Evolutionary conservation across 2,888 invertebrate species (phyloP), one percentile per base, ranked within the genome.

Genomic region (Cataglyphis altisquamis): DNA sequence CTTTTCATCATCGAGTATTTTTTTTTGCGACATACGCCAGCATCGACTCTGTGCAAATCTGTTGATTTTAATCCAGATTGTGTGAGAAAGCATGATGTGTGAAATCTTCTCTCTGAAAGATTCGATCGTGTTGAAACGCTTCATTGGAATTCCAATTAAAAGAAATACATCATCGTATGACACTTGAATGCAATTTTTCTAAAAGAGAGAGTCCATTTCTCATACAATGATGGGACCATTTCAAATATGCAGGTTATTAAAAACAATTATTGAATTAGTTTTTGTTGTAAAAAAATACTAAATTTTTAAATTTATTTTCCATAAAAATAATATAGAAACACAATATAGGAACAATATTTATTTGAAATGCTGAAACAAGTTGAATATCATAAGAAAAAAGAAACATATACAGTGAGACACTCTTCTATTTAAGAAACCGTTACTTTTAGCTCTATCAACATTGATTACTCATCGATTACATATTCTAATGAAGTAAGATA

Each of bases 31-130:
- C 39, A 9, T 15, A 41, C 8, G 8, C n/a, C 3, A 4, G 39
- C 12, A 18, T 3, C 3, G 3, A 1, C 6, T 21, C 39, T 6
- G 8, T 12, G 21, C 10, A 8, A 57, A 29, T 39, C 6, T 6
- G 15, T 29, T 39, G 2, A 67, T 55, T 77, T 15, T 29, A 32
- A 32, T 29, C 10, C 12, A 52, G 32, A 32, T 18, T 6, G 15
- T 39, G 5, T 18, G 39, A 67, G 57, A 78, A 66, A 78, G 15
- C 55, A 9, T 0, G 45, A 10, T 18, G 21, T n/a, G 67, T 29
- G 57, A 55, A 45, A 70, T 72, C 45, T 70, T 70, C 32, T 60
- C 60, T 45, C 36, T 60, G 70, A 70, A 62, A 72, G 18, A 3
- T 48, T 45, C 32, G 45, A 41, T 45, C 21, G 12, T 45, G 29